A percentile compares a stretch with the other conserved stretches of the same genome.
Evolutionary conservation across 2,113 vertebrate genomes (phyloP).

Genomic region (Alces alces): DNA sequence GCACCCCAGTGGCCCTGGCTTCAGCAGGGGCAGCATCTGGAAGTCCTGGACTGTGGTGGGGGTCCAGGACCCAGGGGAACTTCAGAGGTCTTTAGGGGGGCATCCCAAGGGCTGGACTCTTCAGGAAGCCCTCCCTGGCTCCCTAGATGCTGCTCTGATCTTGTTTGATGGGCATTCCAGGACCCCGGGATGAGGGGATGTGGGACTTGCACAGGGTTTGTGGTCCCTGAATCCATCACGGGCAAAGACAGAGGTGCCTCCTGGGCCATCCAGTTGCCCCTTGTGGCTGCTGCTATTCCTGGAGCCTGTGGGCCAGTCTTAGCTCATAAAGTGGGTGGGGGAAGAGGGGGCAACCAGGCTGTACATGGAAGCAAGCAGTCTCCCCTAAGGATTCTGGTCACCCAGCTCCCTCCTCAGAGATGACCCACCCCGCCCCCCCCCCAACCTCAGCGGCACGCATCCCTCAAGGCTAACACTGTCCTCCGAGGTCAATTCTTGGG

Average conservation of each 20-base stretch:
- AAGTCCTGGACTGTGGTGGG: neutral
- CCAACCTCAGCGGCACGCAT: rapidly evolving
- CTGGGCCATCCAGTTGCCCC: too few relatives aligned
- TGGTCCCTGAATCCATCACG: too few relatives aligned
- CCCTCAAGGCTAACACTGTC: rapidly evolving
- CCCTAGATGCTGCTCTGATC: neutral
- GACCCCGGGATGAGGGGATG: neutral
- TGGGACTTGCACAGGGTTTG: too few relatives aligned
- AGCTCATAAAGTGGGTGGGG: neutral
- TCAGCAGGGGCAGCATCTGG: neutral
- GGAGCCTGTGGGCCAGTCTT: neutral
- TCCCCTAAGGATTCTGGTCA: neutral
- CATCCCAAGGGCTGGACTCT: neutral
- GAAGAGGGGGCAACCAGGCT: neutral
- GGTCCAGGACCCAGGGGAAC: neutral
- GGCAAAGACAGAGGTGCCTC: neutral
- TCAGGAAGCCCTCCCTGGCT: neutral
- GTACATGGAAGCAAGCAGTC: neutral
- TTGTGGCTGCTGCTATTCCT: neutral
- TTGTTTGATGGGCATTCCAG: neutral
- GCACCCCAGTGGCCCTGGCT: neutral
- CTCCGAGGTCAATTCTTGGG: neutral
- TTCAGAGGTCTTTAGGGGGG: neutral
- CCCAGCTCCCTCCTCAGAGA: neutral
- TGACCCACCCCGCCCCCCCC: neutral